Percentiles rank a stretch among this genome's conserved stretches.
Conservation (phyloP, 2,113 vertebrate genomes). For the Pachycephala philippinensis region DNA sequence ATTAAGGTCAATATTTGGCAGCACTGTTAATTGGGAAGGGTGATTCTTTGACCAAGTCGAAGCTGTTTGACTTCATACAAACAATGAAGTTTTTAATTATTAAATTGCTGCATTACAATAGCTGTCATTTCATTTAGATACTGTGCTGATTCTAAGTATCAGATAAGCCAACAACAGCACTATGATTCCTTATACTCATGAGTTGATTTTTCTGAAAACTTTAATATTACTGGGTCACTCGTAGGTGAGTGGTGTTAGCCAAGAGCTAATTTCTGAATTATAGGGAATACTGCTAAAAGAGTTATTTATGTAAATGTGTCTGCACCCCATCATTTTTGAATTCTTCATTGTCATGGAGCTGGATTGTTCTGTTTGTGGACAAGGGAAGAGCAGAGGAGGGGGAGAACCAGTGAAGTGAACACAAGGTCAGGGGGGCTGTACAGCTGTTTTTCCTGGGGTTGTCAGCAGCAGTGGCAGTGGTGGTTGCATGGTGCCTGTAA, state of each 20-base stretch:
- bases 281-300: not conserved
- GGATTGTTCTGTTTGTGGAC: not conserved
- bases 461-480: not conserved
- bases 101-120: not conserved
- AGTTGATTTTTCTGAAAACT: not conserved
- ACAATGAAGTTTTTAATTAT: not conserved
- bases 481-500: not conserved
- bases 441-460: not conserved
- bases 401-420: not conserved
- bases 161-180: not conserved
- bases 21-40: not conserved
- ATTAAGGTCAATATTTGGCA: not conserved
- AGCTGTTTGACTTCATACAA: not conserved
- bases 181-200: not conserved
- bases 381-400: not conserved
- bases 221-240: not conserved
- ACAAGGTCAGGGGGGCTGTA: not conserved
- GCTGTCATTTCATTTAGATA: not conserved
- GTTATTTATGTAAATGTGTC: not conserved
- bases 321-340: not conserved
- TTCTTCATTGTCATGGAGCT: not conserved
- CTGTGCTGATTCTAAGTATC: not conserved
- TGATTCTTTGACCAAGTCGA: not conserved
- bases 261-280: not conserved
- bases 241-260: not conserved